Base-by-base conservation (phyloP, 2,113 vertebrate species). In the Galeopterus variegatus region DNA sequence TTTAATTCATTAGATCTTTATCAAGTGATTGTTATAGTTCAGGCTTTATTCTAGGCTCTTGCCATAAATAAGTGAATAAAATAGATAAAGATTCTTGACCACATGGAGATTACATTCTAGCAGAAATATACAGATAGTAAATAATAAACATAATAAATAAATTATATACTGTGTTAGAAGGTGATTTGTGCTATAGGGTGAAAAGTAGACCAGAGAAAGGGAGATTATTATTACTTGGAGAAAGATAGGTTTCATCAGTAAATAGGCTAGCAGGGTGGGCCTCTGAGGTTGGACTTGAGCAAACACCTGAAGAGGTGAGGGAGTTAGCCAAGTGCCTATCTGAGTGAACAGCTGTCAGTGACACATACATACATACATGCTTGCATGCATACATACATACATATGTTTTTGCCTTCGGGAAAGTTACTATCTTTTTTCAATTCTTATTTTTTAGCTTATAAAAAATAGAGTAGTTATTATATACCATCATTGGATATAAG, bases 1-100 rank as follows among this genome's bases (percentile, higher is more conserved):
- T 89, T 94, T 82, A 72, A 93, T 85, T 88, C 65, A 96, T 7
- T 26, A 83, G 28, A 69, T 82, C 19, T 90, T 90, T 52, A 73
- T 76, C 70, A 52, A 50, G 36, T 88, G 13, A 69, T 67, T 88
- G 48, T 23, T 87, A 4, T 62, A 70, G 84, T 73, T 9, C 15
- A 86, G 73, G 69, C 62, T 90, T 90, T 94, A 64, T 67, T 89
- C 62, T 82, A 73, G 79, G 54, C 15, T 90, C 13, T 83, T 95
- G 24, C 48, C 26, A n/a, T 56, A 45, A 82, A n/a, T 24, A 31
- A 88, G 18, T 85, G 82, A 91, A 64, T 96, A 62, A 92, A 88
- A 95, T 13, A 92, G 31, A 64, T 48, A 45, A 64, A 79, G 24
- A 93, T 89, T 23, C 11, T 80, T 86, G 82, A 60, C 60, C 28